Conservation (phyloP, 1,140 invertebrate species). For the Drosophila lini region DNA sequence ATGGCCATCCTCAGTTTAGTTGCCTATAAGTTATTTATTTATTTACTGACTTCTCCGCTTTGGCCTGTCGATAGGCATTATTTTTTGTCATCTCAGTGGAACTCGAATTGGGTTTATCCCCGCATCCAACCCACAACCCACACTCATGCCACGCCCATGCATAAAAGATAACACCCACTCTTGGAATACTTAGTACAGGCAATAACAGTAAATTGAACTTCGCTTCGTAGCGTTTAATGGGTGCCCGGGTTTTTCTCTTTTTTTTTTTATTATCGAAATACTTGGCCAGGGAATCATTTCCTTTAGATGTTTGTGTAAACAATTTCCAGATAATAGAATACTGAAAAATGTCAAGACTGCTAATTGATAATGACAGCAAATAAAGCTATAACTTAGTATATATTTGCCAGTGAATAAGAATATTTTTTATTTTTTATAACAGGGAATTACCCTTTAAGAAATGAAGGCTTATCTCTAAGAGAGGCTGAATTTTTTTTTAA, state of each 20-base stretch:
- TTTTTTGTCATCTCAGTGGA: constrained; percentile 37
- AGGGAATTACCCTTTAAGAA: not conserved
- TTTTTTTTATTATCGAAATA: constrained; percentile 17
- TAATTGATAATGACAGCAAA: constrained; percentile 2
- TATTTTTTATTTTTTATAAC: no score
- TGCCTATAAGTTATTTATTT: constrained; percentile 78
- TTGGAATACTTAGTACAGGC: constrained; percentile 30
- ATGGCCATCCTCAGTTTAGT: constrained; percentile 59
- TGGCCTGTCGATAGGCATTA: constrained; percentile 58
- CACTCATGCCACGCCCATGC: constrained; percentile 41
- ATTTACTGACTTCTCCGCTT: constrained; percentile 52
- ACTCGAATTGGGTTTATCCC: constrained; percentile 22
- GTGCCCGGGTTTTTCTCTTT: not conserved
- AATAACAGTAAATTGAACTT: constrained; percentile 72
- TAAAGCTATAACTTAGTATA: not conserved
- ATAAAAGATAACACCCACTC: constrained; percentile 51
- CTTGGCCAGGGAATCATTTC: constrained; percentile 1
- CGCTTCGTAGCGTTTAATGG: constrained; percentile 55
- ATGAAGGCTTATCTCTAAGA: not conserved
- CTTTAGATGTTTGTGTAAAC: constrained; percentile 3
- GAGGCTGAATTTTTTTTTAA: not conserved
- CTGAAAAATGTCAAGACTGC: not conserved
- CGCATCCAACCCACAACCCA: not conserved
- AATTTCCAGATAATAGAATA: constrained; percentile 14
- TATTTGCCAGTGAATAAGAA: not conserved